phyloP scores from a whole-genome alignment of 2,888 invertebrate species.

The Parochlus steinenii region DNA sequence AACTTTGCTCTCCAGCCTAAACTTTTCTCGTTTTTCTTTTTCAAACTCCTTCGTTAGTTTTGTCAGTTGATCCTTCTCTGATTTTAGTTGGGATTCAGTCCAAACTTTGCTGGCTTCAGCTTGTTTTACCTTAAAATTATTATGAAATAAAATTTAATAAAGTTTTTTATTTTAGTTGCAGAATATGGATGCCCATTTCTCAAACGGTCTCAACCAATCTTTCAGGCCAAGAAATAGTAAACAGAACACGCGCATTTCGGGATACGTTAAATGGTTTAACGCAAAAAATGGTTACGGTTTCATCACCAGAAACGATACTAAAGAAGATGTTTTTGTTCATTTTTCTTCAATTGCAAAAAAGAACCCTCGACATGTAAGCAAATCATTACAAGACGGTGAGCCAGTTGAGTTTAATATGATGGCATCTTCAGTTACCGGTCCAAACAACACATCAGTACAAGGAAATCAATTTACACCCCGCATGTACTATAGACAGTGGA shows the following conservation, averaged over 20 bases:
- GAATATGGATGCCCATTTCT: conserved; percentile 6
- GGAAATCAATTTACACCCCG: conserved; percentile 53
- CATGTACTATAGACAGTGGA: neutral
- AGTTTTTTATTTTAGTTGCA: conserved; percentile 3
- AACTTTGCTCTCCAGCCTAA: conserved; percentile 45
- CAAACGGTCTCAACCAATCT: too few relatives aligned
- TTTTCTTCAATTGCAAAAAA: conserved; percentile 70
- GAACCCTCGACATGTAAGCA: conserved; percentile 65
- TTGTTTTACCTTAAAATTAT: conserved; percentile 29
- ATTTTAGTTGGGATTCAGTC: conserved; percentile 32
- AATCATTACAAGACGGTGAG: conserved; percentile 69
- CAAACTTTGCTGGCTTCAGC: conserved; percentile 31
- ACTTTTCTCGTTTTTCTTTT: conserved; percentile 42
- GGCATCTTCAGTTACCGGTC: conserved; percentile 68
- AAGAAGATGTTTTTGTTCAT: conserved; percentile 77
- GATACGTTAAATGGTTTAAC: conserved; percentile 74
- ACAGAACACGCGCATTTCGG: conserved; percentile 25
- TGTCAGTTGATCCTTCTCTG: conserved; percentile 31
- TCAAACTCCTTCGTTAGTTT: conserved; percentile 46
- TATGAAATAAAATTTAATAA: conserved; percentile 2
- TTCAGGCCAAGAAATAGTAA: too few relatives aligned
- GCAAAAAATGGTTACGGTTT: conserved; percentile 68
- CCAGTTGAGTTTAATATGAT: conserved; percentile 71
- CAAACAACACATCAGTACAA: conserved; percentile 57
- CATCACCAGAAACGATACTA: conserved; percentile 68